Percentiles rank a stretch among this genome's conserved stretches.
Evolutionary conservation across 2,797 vertebrate species (phyloP).

Genomic region (Hafferia zeledoni): DNA sequence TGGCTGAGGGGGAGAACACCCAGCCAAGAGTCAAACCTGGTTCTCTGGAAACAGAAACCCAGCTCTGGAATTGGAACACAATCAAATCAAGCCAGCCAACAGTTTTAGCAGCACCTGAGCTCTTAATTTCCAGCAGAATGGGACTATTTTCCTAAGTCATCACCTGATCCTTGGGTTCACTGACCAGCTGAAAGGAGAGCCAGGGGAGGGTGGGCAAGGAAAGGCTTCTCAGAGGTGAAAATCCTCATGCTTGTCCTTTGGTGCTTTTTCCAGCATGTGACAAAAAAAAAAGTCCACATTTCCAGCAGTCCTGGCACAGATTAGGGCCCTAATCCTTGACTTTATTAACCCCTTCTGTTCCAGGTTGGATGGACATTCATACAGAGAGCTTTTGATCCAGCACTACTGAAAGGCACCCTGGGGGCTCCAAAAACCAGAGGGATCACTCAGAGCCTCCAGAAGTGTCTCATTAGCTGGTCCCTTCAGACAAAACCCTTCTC

Average conservation of each 20-base stretch:
- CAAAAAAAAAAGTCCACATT: neutral
- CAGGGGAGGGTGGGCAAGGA: neutral
- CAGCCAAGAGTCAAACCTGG: neutral
- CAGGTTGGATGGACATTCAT: no score
- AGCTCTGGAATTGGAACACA: rapidly evolving
- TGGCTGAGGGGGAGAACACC: rapidly evolving
- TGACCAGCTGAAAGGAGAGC: neutral
- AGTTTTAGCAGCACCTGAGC: neutral
- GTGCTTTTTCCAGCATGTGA: neutral
- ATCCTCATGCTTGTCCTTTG: neutral
- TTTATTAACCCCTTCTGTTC: neutral
- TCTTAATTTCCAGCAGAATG: neutral
- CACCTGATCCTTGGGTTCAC: neutral
- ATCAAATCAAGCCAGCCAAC: neutral
- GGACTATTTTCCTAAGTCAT: neutral
- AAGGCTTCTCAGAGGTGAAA: neutral
- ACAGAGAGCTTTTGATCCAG: neutral
- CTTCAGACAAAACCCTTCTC: neutral
- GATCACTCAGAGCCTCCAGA: neutral
- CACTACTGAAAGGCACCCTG: neutral
- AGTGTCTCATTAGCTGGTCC: neutral
- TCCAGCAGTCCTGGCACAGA: neutral
- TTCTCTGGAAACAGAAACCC: neutral
- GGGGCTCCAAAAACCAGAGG: neutral
- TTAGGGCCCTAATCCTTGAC: neutral